phyloP scores from a whole-genome alignment of 2,113 vertebrate genomes.

The Rallus limicola region DNA sequence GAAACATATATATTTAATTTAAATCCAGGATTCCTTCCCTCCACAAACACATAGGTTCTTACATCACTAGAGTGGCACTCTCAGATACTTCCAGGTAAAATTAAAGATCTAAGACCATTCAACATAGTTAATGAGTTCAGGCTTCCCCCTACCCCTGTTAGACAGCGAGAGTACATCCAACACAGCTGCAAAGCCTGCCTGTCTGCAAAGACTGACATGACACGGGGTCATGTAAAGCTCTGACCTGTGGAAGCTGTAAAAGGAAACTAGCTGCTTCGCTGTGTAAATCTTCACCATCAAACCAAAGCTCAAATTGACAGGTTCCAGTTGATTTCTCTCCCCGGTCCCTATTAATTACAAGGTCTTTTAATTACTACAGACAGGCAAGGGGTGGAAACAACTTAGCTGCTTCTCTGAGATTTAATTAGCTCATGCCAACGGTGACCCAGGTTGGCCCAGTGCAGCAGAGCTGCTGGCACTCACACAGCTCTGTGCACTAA shows the following conservation, averaged over 20 bases:
- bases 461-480: background rate
- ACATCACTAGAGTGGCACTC: background rate
- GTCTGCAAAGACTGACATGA: background rate
- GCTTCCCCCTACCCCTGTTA: background rate
- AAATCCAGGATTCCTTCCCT: background rate
- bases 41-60: rapidly evolving
- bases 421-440: background rate
- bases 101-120: background rate
- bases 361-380: slow-evolving; percentile 30
- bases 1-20: background rate
- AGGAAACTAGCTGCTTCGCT: background rate
- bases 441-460: background rate
- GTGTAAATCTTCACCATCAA: background rate
- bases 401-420: background rate
- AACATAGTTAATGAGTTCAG: background rate
- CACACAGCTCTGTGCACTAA: background rate
- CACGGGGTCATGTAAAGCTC: background rate
- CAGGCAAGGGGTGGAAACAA: background rate
- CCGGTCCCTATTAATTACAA: background rate
- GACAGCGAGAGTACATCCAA: background rate
- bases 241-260: background rate
- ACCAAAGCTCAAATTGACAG: background rate
- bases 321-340: background rate
- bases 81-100: background rate
- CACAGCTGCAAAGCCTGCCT: background rate